Conservation (phyloP, 2,113 vertebrate genomes). For the Caracal caracal region DNA sequence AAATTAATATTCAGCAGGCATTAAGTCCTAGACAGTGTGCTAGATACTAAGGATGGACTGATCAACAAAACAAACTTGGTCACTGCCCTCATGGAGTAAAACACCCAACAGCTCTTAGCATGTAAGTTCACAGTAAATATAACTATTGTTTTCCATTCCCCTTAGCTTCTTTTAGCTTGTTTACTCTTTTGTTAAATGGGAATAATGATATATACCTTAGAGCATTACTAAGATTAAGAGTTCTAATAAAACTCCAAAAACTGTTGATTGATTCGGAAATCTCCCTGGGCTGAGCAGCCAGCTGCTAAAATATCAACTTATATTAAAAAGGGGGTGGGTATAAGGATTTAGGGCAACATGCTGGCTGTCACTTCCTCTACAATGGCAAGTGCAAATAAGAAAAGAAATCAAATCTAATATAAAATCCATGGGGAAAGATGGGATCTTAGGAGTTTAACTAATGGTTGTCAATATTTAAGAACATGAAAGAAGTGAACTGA, state of each 20-base stretch:
- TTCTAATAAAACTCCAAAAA: conserved; percentile 4
- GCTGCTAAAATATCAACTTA: conserved; percentile 21
- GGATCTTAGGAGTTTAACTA: conserved; percentile 34
- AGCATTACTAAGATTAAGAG: neutral
- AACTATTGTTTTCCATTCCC: neutral
- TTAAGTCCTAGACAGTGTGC: neutral
- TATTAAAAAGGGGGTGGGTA: neutral
- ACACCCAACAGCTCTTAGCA: neutral
- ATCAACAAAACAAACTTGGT: neutral
- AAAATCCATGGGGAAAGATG: conserved; percentile 40
- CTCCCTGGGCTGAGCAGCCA: neutral
- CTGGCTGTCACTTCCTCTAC: conserved; percentile 34
- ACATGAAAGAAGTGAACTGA: conserved; percentile 48
- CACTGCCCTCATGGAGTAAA: neutral
- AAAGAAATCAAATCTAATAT: conserved; percentile 60
- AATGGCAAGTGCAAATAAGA: conserved; percentile 64
- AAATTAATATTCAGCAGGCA: neutral
- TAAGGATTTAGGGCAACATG: conserved; percentile 32
- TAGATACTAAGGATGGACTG: neutral
- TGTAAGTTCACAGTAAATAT: neutral
- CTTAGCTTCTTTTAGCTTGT: neutral
- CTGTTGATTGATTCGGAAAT: conserved; percentile 9
- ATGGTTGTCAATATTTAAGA: conserved; percentile 55
- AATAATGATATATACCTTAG: neutral
- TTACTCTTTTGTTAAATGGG: neutral